Base-by-base conservation (phyloP, 2,113 vertebrate species). In the Corythornis madagascariensis region DNA sequence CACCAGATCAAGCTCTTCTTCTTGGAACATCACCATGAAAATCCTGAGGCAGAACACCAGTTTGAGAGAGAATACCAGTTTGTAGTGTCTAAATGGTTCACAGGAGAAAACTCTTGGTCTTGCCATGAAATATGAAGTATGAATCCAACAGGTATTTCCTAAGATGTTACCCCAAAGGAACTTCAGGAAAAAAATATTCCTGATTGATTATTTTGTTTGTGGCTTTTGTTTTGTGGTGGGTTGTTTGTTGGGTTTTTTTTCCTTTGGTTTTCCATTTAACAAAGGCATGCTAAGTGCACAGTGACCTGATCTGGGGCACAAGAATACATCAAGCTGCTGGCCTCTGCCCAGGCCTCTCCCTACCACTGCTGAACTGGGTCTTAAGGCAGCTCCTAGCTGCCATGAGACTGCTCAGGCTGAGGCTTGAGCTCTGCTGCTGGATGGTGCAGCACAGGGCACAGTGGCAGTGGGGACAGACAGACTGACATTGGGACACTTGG, bases 401-500 rank as follows among this genome's bases (percentile, higher is more conserved):
- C 11, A 4, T 3, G 1, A 45, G 31, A 28, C 48, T 50, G 15
- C 38, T 72, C 35, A 69, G 40, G 52, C 42, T 45, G 47, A 40
- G 10, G 4, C 28, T 40, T 26, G 55, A 72, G 35, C 10, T 67
- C 28, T 75, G 48, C 40, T 52, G 71, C 3, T 5, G 33, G 29
- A 38, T 3, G 1, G 10, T 29, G 71, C 33, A 26, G 47, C 10
- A 11, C 22, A 55, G n/a, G 35, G 11, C 11, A 20, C 0, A 1
- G 45, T 4, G 3, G n/a, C 69, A 55, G 7, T 1, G 2, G 38
- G 20, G 15, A 15, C 0, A 0, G 8, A 13, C 9, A 0, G 8
- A 13, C 9, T 3, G 18, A 4, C 45, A 10, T n/a, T 13, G 20
- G 38, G 50, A 31, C 14, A 26, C 52, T 47, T 55, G 29, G 33